Evolutionary conservation across 2,113 vertebrate species (phyloP).

Genomic region (Pedionomus torquatus): DNA sequence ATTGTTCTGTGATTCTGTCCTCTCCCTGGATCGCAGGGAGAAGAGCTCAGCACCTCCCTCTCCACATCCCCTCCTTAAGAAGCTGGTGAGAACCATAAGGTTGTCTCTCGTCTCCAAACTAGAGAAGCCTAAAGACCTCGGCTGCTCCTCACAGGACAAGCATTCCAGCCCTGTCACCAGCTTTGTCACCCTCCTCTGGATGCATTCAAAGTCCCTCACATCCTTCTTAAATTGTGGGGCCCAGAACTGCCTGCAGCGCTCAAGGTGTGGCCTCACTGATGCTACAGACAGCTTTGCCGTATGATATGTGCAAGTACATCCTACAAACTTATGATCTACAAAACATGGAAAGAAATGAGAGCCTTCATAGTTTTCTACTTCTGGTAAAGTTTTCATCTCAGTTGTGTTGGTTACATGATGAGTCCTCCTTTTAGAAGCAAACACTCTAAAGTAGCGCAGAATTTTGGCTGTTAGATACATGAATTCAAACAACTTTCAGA

Average conservation of each 20-base stretch:
- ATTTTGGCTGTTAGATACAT: neutral
- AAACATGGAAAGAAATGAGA: neutral
- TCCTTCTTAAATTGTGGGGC: neutral
- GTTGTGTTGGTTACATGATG: neutral
- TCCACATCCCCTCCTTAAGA: neutral
- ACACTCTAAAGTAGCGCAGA: neutral
- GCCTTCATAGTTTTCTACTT: neutral
- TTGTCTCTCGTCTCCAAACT: neutral
- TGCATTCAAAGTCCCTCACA: neutral
- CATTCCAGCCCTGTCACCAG: neutral
- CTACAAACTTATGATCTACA: neutral
- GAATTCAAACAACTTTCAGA: neutral
- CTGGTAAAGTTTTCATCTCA: neutral
- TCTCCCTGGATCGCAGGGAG: neutral
- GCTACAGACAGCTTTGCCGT: neutral
- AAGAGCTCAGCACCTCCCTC: neutral
- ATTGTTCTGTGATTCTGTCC: too few relatives aligned
- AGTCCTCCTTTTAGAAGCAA: neutral
- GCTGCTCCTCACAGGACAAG: rapidly evolving
- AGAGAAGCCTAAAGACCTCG: neutral
- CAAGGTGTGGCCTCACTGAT: neutral
- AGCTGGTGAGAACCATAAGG: neutral
- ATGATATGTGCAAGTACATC: neutral
- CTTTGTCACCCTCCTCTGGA: neutral
- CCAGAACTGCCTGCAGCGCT: neutral